phyloP scores from a whole-genome alignment of 2,797 vertebrate genomes.

The Tenualosa thibaudeaui region DNA sequence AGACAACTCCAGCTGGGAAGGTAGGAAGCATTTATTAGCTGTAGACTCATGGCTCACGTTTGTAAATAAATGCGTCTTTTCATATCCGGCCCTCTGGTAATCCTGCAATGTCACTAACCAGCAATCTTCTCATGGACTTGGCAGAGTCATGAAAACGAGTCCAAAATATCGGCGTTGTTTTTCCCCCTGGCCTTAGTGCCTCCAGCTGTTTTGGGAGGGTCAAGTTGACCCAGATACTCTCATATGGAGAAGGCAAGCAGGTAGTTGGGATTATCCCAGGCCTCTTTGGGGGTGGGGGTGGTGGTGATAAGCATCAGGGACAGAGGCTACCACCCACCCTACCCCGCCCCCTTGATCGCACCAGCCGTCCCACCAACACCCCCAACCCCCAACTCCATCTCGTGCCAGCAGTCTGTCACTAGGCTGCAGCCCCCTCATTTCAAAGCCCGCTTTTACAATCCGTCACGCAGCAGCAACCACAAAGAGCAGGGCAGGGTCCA shows the following conservation, averaged over 20 bases:
- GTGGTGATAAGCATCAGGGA: constrained; percentile 36
- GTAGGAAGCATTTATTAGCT: background rate
- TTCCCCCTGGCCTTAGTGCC: constrained; percentile 27
- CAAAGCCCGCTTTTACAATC: constrained; percentile 11
- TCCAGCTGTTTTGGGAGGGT: constrained; percentile 50
- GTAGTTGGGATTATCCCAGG: constrained; percentile 45
- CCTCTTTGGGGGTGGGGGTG: background rate
- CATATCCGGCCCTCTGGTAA: background rate
- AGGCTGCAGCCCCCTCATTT: background rate
- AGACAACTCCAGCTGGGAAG: background rate
- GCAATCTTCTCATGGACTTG: constrained; percentile 52
- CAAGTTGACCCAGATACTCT: constrained; percentile 50
- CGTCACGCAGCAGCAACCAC: background rate
- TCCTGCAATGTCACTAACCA: constrained; percentile 23
- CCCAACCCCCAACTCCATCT: background rate
- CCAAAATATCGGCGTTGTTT: constrained; percentile 34
- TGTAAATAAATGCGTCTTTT: constrained; percentile 4
- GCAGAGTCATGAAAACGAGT: constrained; percentile 39
- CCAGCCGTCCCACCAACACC: background rate
- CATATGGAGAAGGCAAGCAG: constrained; percentile 32
- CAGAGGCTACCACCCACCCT: background rate
- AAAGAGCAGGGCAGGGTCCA: constrained; percentile 20
- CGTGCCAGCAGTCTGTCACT: background rate
- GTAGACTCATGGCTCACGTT: constrained; percentile 12
- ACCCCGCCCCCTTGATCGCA: background rate